Evolutionary conservation across 1,140 invertebrate genomes (phyloP).

Genomic region (Liolophura sinensis): DNA sequence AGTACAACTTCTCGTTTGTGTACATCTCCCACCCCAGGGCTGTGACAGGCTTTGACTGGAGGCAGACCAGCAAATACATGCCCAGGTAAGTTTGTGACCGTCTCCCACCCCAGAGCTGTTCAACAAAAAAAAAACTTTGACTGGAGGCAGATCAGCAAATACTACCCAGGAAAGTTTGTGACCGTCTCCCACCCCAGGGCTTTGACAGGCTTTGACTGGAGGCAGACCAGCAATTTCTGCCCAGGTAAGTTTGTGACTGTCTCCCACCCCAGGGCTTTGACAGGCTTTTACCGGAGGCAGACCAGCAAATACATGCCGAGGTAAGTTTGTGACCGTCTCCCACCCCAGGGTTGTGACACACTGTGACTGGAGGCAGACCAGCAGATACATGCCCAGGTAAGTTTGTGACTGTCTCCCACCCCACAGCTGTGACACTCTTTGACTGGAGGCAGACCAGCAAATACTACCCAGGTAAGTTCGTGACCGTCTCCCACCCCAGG

Average conservation of each 20-base stretch:
- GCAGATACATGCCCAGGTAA: slow-evolving; percentile 97
- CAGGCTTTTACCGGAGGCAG: neutral
- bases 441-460: too few relatives aligned
- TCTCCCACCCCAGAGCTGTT: slow-evolving; percentile 80
- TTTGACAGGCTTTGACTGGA: neutral
- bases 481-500: too few relatives aligned
- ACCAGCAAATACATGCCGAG: neutral
- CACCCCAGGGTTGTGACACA: slow-evolving; percentile 94
- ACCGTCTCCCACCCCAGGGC: too few relatives aligned
- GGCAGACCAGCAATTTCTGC: neutral
- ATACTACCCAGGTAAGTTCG: slow-evolving; percentile 64
- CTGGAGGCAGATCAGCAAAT: slow-evolving; percentile 98
- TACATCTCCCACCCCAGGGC: slow-evolving; percentile 95
- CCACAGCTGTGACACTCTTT: neutral
- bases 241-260: too few relatives aligned
- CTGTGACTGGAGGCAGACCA: slow-evolving; percentile 92
- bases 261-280: slow-evolving; percentile 53
- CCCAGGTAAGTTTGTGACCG: slow-evolving; percentile 94
- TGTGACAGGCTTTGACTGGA: slow-evolving; percentile 94
- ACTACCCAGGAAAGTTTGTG: slow-evolving; percentile 86
- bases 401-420: too few relatives aligned
- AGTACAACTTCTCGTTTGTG: slow-evolving; percentile 85
- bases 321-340: slow-evolving; percentile 85
- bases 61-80: slow-evolving; percentile 98
- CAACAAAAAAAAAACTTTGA: slow-evolving; percentile 91